Base-by-base conservation (phyloP, 1,140 invertebrate species). In the Copidosoma floridanum region DNA sequence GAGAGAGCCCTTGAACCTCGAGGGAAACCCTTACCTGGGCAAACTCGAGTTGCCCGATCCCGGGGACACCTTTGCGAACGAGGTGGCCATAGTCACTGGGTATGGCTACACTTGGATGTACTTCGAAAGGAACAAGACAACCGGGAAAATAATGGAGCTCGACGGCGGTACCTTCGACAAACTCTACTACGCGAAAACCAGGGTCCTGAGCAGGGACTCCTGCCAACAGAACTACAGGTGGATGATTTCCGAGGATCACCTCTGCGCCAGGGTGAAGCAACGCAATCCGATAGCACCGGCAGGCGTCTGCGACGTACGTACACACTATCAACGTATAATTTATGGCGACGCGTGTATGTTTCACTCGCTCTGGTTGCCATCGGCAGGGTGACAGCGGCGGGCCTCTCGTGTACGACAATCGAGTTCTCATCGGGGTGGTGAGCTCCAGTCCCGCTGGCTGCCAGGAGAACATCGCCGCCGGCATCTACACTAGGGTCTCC, bases 381-480 rank as follows among this genome's bases (percentile, higher is more conserved):
- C 2, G 18, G 16, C 16, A 52, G 50, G 50, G 50, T 52, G 50
- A 52, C 50, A 52, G 50, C 21, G 50, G 50, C 21, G 50, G 32
- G 18, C 50, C 50, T 14, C 16, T 52, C 0, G 50, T 52, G 12
- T 35, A 12, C 32, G 14, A 21, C 3, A 35, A 20, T 10, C 2
- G 6, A 2, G 21, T 14, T 20, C 18, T 52, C 12, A 52, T 52
- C 8, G 50, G 50, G 21, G 32, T 52, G 8, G 35, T 52, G 3
- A 52, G 35, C 20, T 23, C 18, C 35, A 52, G 50, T 37, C 50
- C 50, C 14, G n/a, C 38, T 10, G 50, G 50, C 20, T 52, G 50
- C n/a, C 16, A 7, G 12, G 50, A 52, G 21, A 16, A 37, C 32
- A 14, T 2, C 2, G 18, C 20, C 21, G 18, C 50, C 1, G 50